Evolutionary conservation across 2,113 vertebrate species (phyloP), one percentile per base, ranked within the genome.

Genomic region (Balaeniceps rex): DNA sequence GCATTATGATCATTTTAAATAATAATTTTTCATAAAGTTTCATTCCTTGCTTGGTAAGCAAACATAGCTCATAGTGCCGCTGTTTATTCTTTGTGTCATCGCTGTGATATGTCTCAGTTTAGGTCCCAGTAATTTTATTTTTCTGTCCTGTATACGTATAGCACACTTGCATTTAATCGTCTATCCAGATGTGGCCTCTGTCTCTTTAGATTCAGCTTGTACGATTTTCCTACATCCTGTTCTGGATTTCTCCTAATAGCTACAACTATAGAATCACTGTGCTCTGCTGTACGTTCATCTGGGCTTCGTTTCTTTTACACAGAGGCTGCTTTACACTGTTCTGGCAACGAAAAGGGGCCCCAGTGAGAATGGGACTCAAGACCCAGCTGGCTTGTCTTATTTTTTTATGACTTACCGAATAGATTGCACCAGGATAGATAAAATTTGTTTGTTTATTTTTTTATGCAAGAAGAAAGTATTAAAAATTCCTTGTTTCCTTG

Each of bases 171-270:
- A 64, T 93, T 81, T 91, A 95, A 94, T 94, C 68, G 95, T 82
- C 84, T 80, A 34, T 93, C 81, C 95, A 95, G 92, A 93, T 94
- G 94, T 89, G 83, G 63, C 51, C 75, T 91, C 94, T 54, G 54
- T 94, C 74, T 94, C 87, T 94, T 94, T 91, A 85, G 54, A 74
- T 90, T 87, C 74, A 83, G 82, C 71, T 83, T 87, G 87, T 80
- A 28, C 3, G 3, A 60, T 94, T 95, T 96, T 93, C 78, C 94
- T 90, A 71, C 93, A 94, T 97, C 95, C 94, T 97, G 81, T 94
- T 94, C 94, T 95, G 95, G 90, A 96, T 95, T 97, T 96, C 80
- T 95, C 81, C 83, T 92, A 86, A 87, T 49, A 70, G 83, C 75
- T 83, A 6, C 1, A 8, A 55, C 63, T 77, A 7, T 16, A 11